phyloP scores from a whole-genome alignment of 2,888 invertebrate genomes.

The Lathronympha strigana region DNA sequence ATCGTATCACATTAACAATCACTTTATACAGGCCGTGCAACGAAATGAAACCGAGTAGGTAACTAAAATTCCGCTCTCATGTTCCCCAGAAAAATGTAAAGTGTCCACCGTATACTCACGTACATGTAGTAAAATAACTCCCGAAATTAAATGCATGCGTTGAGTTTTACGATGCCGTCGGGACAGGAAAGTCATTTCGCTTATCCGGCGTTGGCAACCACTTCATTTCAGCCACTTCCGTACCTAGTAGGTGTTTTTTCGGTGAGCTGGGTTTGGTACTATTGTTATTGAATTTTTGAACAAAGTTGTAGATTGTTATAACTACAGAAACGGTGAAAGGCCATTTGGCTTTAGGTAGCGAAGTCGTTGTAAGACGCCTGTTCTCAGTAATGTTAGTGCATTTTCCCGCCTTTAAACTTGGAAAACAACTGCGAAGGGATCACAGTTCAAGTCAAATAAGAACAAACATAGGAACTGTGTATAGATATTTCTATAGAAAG shows the following conservation, averaged over 20 bases:
- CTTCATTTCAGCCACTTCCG: slow-evolving; percentile 61
- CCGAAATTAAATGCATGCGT: slow-evolving; percentile 74
- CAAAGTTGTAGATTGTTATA: not conserved
- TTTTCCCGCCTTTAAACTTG: no score
- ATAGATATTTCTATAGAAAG: no score
- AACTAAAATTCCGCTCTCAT: slow-evolving; percentile 48
- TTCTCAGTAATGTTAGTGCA: not conserved
- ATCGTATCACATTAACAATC: slow-evolving; percentile 9
- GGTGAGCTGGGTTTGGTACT: slow-evolving; percentile 57
- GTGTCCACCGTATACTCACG: slow-evolving; percentile 44
- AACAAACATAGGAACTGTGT: no score
- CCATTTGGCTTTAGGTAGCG: not conserved
- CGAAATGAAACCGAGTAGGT: slow-evolving; percentile 44
- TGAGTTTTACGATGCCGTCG: slow-evolving; percentile 70
- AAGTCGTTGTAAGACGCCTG: not conserved
- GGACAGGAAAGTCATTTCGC: slow-evolving; percentile 70
- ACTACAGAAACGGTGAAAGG: not conserved
- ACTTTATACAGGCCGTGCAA: slow-evolving; percentile 17
- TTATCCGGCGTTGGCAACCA: slow-evolving; percentile 65
- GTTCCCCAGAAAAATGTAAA: slow-evolving; percentile 50
- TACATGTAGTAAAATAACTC: slow-evolving; percentile 58
- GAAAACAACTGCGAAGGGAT: no score
- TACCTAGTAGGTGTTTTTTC: slow-evolving; percentile 60
- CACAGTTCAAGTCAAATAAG: no score
- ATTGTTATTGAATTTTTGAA: slow-evolving; percentile 18